Percentiles rank a stretch among this genome's conserved stretches.
Evolutionary conservation across 2,113 vertebrate species (phyloP).

Genomic region (Macaca nemestrina): DNA sequence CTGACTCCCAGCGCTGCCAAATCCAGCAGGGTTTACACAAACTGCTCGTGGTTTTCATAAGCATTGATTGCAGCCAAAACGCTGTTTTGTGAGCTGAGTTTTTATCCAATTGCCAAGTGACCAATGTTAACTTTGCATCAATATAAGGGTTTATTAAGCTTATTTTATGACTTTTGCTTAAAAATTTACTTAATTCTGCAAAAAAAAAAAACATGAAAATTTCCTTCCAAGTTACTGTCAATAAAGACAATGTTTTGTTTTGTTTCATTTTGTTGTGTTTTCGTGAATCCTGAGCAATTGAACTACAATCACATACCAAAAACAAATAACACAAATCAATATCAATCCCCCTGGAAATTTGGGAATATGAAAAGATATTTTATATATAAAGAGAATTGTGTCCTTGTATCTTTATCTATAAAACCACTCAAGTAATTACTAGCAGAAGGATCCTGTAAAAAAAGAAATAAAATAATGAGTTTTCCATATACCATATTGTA

Average conservation of each 20-base stretch:
- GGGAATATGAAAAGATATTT: background rate
- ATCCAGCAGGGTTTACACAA: conserved; percentile 57
- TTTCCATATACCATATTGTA: conserved; percentile 20
- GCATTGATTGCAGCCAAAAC: conserved; percentile 72
- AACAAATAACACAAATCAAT: background rate
- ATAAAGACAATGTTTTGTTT: background rate
- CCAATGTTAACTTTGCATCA: conserved; percentile 54
- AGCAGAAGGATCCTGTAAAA: background rate
- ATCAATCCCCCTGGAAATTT: background rate
- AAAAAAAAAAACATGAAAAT: conserved; percentile 43
- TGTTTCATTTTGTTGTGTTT: conserved; percentile 9
- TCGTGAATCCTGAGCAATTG: conserved; percentile 5
- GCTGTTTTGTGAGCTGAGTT: conserved; percentile 67
- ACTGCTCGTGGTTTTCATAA: conserved; percentile 67
- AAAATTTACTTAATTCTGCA: conserved; percentile 29
- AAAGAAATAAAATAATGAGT: conserved; percentile 44
- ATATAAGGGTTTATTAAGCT: conserved; percentile 38
- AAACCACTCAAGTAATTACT: conserved; percentile 39
- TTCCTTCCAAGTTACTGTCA: conserved; percentile 26
- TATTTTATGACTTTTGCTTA: conserved; percentile 55
- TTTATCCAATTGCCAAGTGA: conserved; percentile 61
- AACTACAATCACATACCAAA: background rate
- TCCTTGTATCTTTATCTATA: conserved; percentile 16
- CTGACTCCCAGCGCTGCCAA: conserved; percentile 67
- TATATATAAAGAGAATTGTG: conserved; percentile 29